phyloP scores from a whole-genome alignment of 2,888 invertebrate genomes.

The Halictus ligatus region DNA sequence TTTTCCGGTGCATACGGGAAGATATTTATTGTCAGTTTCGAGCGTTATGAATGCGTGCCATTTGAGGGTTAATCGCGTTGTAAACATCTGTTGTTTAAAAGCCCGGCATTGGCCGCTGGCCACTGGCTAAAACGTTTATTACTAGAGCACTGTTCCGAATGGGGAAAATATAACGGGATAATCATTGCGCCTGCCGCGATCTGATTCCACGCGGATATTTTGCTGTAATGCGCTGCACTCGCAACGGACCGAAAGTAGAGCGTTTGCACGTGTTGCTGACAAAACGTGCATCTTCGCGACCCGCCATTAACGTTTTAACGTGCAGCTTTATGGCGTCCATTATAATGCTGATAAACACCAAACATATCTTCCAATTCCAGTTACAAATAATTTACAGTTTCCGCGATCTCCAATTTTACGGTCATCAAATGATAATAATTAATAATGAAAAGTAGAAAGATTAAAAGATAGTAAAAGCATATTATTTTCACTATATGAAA shows the following conservation, averaged over 20 bases:
- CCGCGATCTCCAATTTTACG: neutral
- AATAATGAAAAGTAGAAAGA: neutral
- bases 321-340: slow-evolving; percentile 6
- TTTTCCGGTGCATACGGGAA: neutral
- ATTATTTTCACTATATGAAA: neutral
- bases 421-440: neutral
- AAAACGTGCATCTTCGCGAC: slow-evolving; percentile 25
- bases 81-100: slow-evolving; percentile 7
- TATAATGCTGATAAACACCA: neutral
- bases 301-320: neutral
- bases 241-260: slow-evolving; percentile 21
- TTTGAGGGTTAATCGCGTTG: neutral
- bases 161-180: slow-evolving; percentile 15
- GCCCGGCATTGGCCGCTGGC: neutral
- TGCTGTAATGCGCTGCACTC: slow-evolving; percentile 12
- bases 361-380: neutral
- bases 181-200: slow-evolving; percentile 14
- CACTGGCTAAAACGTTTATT: slow-evolving; percentile 21
- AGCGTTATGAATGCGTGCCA: neutral
- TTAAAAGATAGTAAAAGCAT: no score
- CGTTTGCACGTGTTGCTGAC: slow-evolving; percentile 42
- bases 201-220: slow-evolving; percentile 18
- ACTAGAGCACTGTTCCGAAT: neutral
- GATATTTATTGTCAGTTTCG: neutral
- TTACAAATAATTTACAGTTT: neutral